phyloP scores from a whole-genome alignment of 1,140 invertebrate genomes.

The Heliothis subflexa region DNA sequence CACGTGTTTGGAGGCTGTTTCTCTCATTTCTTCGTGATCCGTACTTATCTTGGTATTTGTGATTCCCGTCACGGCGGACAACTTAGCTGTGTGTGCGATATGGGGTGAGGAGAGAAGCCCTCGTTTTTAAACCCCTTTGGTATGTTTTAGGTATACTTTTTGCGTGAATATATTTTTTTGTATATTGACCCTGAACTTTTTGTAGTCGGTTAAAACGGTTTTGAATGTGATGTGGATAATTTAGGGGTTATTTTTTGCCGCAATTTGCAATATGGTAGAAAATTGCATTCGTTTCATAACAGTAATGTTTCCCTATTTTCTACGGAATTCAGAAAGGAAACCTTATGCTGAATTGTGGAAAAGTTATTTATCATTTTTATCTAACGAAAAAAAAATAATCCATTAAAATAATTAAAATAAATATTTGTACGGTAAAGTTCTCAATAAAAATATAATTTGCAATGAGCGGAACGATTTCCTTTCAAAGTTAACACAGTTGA shows the following conservation, averaged over 20 bases:
- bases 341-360: neutral
- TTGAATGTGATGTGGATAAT: too few relatives aligned
- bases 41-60: constrained; percentile 32
- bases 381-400: neutral
- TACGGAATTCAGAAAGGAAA: too few relatives aligned
- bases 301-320: too few relatives aligned
- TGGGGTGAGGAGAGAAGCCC: constrained; percentile 1
- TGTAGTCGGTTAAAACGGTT: too few relatives aligned
- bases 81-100: constrained; percentile 51
- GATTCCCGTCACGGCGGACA: constrained; percentile 49
- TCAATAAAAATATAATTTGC: constrained; percentile 1
- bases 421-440: neutral
- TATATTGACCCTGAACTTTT: too few relatives aligned
- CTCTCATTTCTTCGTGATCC: constrained; percentile 30
- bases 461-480: constrained; percentile 13
- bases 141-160: too few relatives aligned
- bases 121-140: too few relatives aligned
- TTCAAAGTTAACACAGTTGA: constrained; percentile 14
- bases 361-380: neutral
- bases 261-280: too few relatives aligned
- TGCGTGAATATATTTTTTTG: too few relatives aligned
- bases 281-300: too few relatives aligned
- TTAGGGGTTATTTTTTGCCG: too few relatives aligned
- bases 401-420: constrained; percentile 19
- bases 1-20: constrained; percentile 43